Conservation (phyloP, 2,888 invertebrate genomes). For the Horisme vitalbata region DNA sequence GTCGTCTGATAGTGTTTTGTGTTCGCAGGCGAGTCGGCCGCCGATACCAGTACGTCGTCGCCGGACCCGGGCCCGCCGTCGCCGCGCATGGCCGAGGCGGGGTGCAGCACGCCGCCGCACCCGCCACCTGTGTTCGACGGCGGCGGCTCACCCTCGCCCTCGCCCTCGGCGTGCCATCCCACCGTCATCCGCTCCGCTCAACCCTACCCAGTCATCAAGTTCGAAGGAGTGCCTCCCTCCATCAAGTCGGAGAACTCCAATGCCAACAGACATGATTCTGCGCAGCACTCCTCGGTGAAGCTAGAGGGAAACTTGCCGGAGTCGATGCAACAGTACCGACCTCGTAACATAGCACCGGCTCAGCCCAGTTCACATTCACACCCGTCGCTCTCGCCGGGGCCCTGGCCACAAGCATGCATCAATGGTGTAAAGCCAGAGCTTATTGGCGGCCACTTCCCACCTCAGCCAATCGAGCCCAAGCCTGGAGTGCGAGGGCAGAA, state of each 20-base stretch:
- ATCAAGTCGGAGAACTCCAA: conserved; percentile 62
- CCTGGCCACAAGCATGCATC: conserved; percentile 86
- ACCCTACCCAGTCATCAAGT: conserved; percentile 83
- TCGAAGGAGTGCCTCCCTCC: conserved; percentile 73
- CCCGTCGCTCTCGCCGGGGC: conserved; percentile 60
- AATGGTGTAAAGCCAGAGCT: conserved; percentile 93
- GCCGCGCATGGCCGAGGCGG: conserved; percentile 88
- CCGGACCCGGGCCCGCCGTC: conserved; percentile 94
- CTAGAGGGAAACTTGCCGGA: conserved; percentile 62
- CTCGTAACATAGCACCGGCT: conserved; percentile 67
- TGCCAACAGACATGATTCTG: conserved; percentile 57
- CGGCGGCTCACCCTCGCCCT: conserved; percentile 71
- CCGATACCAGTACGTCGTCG: conserved; percentile 96
- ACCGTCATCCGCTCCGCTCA: conserved; percentile 83
- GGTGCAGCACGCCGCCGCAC: conserved; percentile 84
- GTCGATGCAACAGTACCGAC: conserved; percentile 63
- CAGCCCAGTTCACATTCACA: conserved; percentile 70
- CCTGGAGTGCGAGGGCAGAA: conserved; percentile 62
- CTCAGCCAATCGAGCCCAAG: conserved; percentile 70
- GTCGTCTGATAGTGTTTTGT: conserved; percentile 60
- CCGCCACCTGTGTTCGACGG: conserved; percentile 80
- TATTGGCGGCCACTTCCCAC: conserved; percentile 85
- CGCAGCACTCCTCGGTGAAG: conserved; percentile 75
- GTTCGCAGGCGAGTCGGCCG: conserved; percentile 92
- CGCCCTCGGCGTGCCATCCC: conserved; percentile 69